A percentile compares a stretch with the other conserved stretches of the same genome.
Evolutionary conservation across 2,888 invertebrate genomes (phyloP).

Genomic region (Maniola hyperantus): DNA sequence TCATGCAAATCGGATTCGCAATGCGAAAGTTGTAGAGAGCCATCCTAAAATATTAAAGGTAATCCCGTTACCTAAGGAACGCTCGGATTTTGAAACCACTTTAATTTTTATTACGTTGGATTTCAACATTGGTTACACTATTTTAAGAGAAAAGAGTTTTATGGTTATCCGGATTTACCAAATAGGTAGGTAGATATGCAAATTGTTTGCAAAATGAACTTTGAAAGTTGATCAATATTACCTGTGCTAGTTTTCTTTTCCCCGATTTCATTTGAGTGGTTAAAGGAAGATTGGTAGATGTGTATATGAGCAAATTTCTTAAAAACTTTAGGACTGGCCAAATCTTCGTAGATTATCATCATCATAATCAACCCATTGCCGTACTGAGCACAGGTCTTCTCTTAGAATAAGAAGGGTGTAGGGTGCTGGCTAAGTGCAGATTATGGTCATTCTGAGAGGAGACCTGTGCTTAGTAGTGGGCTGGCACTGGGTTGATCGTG

Average conservation of each 20-base stretch:
- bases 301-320: too few species aligned
- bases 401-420: too few species aligned
- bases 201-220: not conserved
- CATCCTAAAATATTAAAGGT: constrained; percentile 62
- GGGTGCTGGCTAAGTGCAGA: too few species aligned
- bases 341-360: not conserved
- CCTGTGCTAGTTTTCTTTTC: not conserved
- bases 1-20: constrained; percentile 59
- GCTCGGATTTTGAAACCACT: constrained; percentile 41
- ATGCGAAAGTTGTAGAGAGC: constrained; percentile 45
- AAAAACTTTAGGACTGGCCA: too few species aligned
- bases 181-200: not conserved
- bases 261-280: not conserved
- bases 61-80: constrained; percentile 55
- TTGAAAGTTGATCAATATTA: too few species aligned
- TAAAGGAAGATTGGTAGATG: too few species aligned
- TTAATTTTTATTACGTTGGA: constrained; percentile 43
- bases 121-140: constrained; percentile 42
- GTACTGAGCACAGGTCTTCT: too few species aligned
- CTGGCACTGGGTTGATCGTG: not conserved
- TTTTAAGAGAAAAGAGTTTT: constrained; percentile 1
- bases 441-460: too few species aligned
- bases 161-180: not conserved
- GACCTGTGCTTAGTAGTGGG: too few species aligned
- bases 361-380: not conserved